Base-by-base conservation (phyloP, 2,113 vertebrate genomes). In the Corythornis cristatus region DNA sequence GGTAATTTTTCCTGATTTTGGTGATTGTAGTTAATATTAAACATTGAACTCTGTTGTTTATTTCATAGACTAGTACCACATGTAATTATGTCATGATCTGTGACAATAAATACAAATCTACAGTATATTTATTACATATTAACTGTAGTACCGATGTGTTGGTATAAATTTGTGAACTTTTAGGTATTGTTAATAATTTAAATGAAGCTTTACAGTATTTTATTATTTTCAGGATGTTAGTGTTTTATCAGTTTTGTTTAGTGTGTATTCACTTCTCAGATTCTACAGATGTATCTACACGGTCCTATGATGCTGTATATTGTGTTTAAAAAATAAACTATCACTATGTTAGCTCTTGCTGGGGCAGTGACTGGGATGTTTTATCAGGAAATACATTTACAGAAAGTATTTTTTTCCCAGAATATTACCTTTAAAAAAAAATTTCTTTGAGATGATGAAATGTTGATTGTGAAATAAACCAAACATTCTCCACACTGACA, bases 291-390 rank as follows among this genome's bases (percentile, higher is more conserved):
- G 0, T 62, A 68, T 70, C 37, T 83, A 31, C 40, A 58, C n/a
- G 79, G 20, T 86, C 16, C 86, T n/a, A 84, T 50, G 10, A 90
- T 68, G 12, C 53, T 89, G 25, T 90, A 54, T 70, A 48, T n/a
- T 83, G 40, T 66, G 70, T 72, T 84, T 66, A 79, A 6, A 75
- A 93, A 96, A 97, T 90, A 96, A 96, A 95, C 46, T 5, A 1
- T 67, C 10, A 15, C 48, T 17, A 35, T 79, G 7, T 64, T 91
- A 79, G 43, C 51, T 86, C 78, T 86, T 86, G 78, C 4, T 70
- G 71, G 5, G 37, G 18, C 17, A 73, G 43, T 79, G 65, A 82
- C 57, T 90, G 57, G n/a, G 67, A 50, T 72, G 7, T 51, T 93
- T 88, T 74, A 20, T 64, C 61, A 45, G 17, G 89, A 58, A 66